Conservation (phyloP, 1,140 invertebrate genomes). For the Drosophila bipectinata region DNA sequence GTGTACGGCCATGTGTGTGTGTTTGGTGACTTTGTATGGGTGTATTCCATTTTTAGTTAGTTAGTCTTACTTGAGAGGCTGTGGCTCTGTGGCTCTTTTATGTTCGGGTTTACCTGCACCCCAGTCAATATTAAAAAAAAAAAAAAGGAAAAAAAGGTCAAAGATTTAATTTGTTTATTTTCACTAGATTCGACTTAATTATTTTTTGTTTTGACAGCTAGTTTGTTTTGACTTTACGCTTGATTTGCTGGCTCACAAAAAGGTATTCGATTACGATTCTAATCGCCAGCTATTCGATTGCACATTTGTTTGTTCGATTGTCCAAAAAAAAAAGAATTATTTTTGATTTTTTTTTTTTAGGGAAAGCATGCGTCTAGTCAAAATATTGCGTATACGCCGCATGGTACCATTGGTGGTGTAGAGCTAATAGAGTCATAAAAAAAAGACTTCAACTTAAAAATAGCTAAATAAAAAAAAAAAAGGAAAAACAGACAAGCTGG, state of each 20-base stretch:
- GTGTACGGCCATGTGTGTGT: conserved; percentile 12
- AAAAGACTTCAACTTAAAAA: conserved; percentile 10
- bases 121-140: conserved; percentile 11
- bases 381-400: conserved; percentile 63
- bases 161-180: conserved; percentile 42
- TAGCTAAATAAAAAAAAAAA: conserved; percentile 16
- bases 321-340: no score
- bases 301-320: neutral
- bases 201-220: conserved; percentile 51
- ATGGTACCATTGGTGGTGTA: conserved; percentile 10
- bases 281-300: neutral
- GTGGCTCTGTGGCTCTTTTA: conserved; percentile 39
- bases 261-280: conserved; percentile 26
- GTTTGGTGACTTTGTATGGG: conserved; percentile 20
- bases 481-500: conserved; percentile 17
- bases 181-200: conserved; percentile 33
- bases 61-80: conserved; percentile 51
- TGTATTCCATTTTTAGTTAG: conserved; percentile 54
- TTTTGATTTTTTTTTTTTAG: no score
- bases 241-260: conserved; percentile 37
- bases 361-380: neutral
- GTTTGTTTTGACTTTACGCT: conserved; percentile 48
- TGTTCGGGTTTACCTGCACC: conserved; percentile 39
- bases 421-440: conserved; percentile 32
- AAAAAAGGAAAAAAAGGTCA: conserved; percentile 25